A percentile compares a stretch with the other conserved stretches of the same genome.
phyloP scores from a whole-genome alignment of 1,140 invertebrate species.

The Microplitis mediator region DNA sequence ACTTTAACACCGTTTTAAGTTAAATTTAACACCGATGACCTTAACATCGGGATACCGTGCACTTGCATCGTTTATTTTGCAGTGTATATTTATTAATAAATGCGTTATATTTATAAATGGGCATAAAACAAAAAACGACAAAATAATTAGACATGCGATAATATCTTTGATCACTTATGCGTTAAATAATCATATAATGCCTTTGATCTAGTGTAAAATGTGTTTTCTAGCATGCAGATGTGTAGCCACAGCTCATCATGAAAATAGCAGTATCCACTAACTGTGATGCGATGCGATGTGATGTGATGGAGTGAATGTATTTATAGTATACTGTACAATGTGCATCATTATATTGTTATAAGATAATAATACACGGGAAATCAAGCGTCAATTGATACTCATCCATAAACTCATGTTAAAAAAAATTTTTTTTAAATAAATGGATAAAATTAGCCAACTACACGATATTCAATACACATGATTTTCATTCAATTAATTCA shows the following conservation, averaged over 20 bases:
- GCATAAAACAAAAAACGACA: neutral
- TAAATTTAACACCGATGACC: no score
- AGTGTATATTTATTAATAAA: no score
- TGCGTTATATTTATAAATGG: neutral
- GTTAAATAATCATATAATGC: neutral
- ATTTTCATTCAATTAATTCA: no score
- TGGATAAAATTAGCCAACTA: no score
- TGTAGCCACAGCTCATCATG: neutral
- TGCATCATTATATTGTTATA: neutral
- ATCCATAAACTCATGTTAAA: no score
- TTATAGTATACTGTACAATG: slow-evolving; percentile 1
- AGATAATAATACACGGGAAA: neutral
- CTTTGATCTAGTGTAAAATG: neutral
- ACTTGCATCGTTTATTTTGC: no score
- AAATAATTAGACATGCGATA: neutral
- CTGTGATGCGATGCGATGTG: neutral
- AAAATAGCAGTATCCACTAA: neutral
- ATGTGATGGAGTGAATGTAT: slow-evolving; percentile 3
- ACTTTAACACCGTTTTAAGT: no score
- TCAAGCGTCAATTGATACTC: no score
- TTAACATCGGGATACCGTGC: no score
- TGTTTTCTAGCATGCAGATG: neutral
- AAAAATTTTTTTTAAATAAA: no score
- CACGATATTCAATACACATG: no score
- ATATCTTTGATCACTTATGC: neutral